A percentile compares a stretch with the other conserved stretches of the same genome.
These are phyloP conservation scores for Tachysurus vachellii DNA, from an alignment of 2,113 vertebrate genomes.

Conservation along the genomic window DNA sequence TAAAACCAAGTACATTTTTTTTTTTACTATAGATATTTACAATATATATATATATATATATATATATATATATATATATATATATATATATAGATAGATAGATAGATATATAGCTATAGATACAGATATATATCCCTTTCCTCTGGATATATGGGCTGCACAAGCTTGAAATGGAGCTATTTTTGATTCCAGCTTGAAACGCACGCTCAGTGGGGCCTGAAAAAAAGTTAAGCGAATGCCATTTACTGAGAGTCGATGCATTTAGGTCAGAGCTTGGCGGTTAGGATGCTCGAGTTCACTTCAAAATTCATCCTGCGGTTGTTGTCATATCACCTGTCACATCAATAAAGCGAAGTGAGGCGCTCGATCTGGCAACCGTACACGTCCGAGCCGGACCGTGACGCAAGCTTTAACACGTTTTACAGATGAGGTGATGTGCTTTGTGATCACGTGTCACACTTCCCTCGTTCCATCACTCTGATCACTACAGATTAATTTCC, in stretches of 20 bases:
- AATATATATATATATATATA: not conserved
- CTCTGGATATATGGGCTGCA: not conserved
- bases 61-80: no score
- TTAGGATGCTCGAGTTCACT: conserved; percentile 1
- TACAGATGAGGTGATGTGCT: not conserved
- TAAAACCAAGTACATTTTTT: not conserved
- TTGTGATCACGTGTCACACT: not conserved
- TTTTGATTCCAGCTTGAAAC: conserved; percentile 7
- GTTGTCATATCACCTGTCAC: conserved; percentile 16
- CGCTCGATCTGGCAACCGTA: not conserved
- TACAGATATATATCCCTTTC: not conserved
- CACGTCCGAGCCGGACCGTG: not conserved
- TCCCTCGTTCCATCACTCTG: not conserved
- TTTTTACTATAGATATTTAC: no score
- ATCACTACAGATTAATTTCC: not conserved
- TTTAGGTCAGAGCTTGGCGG: not conserved
- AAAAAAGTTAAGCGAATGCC: conserved; percentile 2
- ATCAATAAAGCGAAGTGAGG: not conserved
- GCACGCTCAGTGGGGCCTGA: not conserved
- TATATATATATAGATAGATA: no score
- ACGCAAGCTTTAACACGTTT: not conserved
- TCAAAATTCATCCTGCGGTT: conserved; percentile 21
- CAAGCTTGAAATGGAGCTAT: not conserved
- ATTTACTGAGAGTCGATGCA: not conserved
- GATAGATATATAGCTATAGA: no score